Evolutionary conservation across 2,113 vertebrate species (phyloP), one percentile per base, ranked within the genome.

Genomic region (Percopsis transmontana): DNA sequence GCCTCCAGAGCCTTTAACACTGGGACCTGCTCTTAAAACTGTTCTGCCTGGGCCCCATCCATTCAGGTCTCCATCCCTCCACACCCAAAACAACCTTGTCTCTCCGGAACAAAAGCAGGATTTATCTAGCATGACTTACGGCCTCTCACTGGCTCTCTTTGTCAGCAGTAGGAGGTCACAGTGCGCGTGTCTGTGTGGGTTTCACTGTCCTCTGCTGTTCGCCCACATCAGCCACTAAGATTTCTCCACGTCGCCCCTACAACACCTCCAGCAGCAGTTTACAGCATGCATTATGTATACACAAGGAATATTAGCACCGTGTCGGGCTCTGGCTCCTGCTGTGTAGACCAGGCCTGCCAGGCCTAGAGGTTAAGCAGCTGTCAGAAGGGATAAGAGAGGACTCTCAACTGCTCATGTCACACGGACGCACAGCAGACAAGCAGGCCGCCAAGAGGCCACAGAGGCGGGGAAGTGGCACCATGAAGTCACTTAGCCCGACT

Each of bases 111-210:
- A 78, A 86, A 89, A 86, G 83, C 77, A 87, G 77, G 80, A 89
- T 90, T 90, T 88, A 90, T 90, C 81, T 87, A 88, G 85, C 89
- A 87, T 87, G 90, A 90, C 87, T 83, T 86, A 84, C 65, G 42
- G 77, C 85, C 71, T 55, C 69, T 70, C 72, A 66, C 79, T 84
- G 75, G 81, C 77, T 85, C 82, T 80, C 63, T 81, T 74, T 68
- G 67, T 78, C 74, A 62, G 71, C 71, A 81, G 70, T 50, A 76
- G 75, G 84, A 80, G 82, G 87, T 82, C 85, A 87, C 78, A 79
- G 70, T 74, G 68, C 72, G 82, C 41, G 12, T 70, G 68, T 70
- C 62, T 23, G 51, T 12, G 21, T 53, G 51, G 66, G 48, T 75
- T 21, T 2, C 56, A 47, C 59, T 76, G 63, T 50, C 57, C 58